Evolutionary conservation across 92 coral and sea anemone species (phyloP), one percentile per base, ranked within the genome.

Genomic region (Plumapathes pennacea): DNA sequence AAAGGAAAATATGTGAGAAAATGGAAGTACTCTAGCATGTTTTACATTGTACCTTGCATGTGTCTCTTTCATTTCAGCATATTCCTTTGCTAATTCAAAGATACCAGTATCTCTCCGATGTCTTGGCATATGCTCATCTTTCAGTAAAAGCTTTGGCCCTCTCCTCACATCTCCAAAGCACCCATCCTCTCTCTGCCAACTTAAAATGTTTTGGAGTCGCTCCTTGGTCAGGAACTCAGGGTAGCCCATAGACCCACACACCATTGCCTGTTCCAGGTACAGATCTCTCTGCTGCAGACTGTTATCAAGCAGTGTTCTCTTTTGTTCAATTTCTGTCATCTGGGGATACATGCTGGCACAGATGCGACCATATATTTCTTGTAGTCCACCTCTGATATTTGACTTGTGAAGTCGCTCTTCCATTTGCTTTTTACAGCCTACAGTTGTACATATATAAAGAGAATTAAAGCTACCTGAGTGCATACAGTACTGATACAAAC

Each of bases 241-340:
- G 47, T 71, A 87, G 1, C 95, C 95, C 85, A 87, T 77, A 26
- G 80, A 75, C 2, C 83, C 89, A 33, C 95, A 87, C 17, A 87
- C 95, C 95, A 87, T 87, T 14, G 86, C 95, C 46, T 87, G 95
- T 44, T 87, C 95, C 95, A 87, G 82, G 72, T 82, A 87, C 66
- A 87, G 54, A 36, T 87, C 95, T 34, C 77, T 57, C 4, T 72
- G 54, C 5, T 40, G 43, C 4, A 19, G 5, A 24, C 29, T 32
- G 50, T 34, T 0, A 7, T 42, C 13, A 3, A 43, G n/a, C n/a
- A n/a, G 11, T 34, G 42, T 14, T 10, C 59, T 50, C 30, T 43
- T 45, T 42, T 57, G 64, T 45, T 87, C 89, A 0, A 67, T 34
- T 56, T 75, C 79, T n/a, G 46, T 36, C 95, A 87, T 87, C 46